Evolutionary conservation across 2,797 vertebrate species (phyloP).

Genomic region (Paedocypris micromegethes): DNA sequence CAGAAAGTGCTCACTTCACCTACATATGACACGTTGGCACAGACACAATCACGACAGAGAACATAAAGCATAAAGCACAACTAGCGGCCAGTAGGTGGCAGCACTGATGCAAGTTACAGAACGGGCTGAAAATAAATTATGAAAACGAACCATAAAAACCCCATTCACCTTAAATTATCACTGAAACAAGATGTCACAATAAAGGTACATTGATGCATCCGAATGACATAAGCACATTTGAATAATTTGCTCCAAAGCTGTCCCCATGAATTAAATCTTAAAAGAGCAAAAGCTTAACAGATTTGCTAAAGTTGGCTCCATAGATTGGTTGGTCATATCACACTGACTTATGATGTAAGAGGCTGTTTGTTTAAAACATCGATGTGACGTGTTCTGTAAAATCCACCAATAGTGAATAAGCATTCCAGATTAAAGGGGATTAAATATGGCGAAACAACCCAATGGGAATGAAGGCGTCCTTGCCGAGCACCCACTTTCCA

Average conservation of each 20-base stretch:
- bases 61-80: not conserved
- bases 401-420: conserved; percentile 59
- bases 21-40: conserved; percentile 28
- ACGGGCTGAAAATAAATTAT: not conserved
- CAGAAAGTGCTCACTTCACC: conserved; percentile 1
- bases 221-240: not conserved
- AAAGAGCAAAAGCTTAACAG: conserved; percentile 57
- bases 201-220: not conserved
- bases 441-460: conserved; percentile 59
- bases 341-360: conserved; percentile 49
- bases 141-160: not conserved
- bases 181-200: not conserved
- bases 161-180: not conserved
- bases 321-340: conserved; percentile 50
- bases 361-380: conserved; percentile 57
- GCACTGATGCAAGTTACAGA: not conserved
- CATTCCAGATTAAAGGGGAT: conserved; percentile 71
- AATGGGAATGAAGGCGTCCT: conserved; percentile 26
- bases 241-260: not conserved
- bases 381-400: conserved; percentile 53
- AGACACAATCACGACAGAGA: not conserved
- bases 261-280: conserved; percentile 19
- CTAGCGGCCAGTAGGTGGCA: conserved; percentile 39
- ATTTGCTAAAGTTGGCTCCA: conserved; percentile 54
- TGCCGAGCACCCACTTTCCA: not conserved